Evolutionary conservation across 1,140 invertebrate genomes (phyloP).

Genomic region (Drosophila paulistorum): DNA sequence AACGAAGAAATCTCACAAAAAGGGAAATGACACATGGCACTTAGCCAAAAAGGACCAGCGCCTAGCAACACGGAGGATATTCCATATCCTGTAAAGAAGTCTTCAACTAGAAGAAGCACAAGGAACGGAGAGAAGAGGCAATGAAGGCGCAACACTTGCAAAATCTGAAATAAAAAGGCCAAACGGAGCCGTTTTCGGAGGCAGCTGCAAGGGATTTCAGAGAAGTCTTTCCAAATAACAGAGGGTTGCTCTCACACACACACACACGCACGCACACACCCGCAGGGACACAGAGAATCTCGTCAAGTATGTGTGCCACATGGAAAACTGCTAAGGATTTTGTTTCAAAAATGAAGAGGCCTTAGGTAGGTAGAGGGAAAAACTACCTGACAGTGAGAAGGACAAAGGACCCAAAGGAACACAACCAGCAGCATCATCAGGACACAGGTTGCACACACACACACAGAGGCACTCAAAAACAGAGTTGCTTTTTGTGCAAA

Average conservation of each 20-base stretch:
- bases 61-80: slow-evolving; percentile 66
- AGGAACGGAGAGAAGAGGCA: not conserved
- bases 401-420: slow-evolving; percentile 29
- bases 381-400: slow-evolving; percentile 68
- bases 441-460: slow-evolving; percentile 58
- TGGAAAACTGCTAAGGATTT: slow-evolving; percentile 67
- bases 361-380: slow-evolving; percentile 40
- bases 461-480: slow-evolving; percentile 32
- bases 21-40: slow-evolving; percentile 9
- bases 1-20: not conserved
- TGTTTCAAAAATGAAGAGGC: slow-evolving; percentile 53
- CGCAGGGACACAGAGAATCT: slow-evolving; percentile 4
- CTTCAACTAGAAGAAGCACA: not conserved
- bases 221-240: slow-evolving; percentile 32
- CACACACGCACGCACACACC: slow-evolving; percentile 24
- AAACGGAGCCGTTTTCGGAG: slow-evolving; percentile 22
- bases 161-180: slow-evolving; percentile 70
- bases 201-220: slow-evolving; percentile 69
- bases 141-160: slow-evolving; percentile 67
- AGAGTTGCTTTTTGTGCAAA: slow-evolving; percentile 68
- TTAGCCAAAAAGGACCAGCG: slow-evolving; percentile 31
- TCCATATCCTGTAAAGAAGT: slow-evolving; percentile 6
- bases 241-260: slow-evolving; percentile 61
- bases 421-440: slow-evolving; percentile 20
- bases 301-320: slow-evolving; percentile 70